Base-by-base conservation (phyloP, 2,797 vertebrate species). In the Buceros bicornis region DNA sequence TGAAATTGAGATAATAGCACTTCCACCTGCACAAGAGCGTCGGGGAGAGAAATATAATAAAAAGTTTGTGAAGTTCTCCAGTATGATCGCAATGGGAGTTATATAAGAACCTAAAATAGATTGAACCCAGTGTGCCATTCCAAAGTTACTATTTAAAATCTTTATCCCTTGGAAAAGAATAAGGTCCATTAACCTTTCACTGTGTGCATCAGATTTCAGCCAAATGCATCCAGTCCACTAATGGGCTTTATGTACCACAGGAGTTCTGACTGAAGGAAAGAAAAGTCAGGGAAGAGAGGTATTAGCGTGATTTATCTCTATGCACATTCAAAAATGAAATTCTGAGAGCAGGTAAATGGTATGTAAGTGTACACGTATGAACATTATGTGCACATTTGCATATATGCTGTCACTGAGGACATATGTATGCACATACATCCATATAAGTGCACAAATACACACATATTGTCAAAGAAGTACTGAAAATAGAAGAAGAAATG, bases 131-230 rank as follows among this genome's bases (percentile, higher is more conserved):
- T 89, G 90, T 95, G 90, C 88, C 93, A 92, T 94, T 97, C 91
- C 66, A 40, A 89, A 95, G 88, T 82, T 95, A 82, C 91, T 94
- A 95, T 96, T 95, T 96, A 94, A 95, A 96, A 93, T 92, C 87
- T 95, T 95, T 92, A 94, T 93, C 85, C 91, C 56, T 89, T 93
- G 82, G 90, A 95, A 96, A 95, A 96, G 70, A 95, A 82, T 95
- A 96, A 95, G 87, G 95, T 96, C 96, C 93, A 95, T 94, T 96
- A 96, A 95, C 91, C 94, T 96, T 95, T 93, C 93, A 95, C 94
- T 90, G 67, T 53, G 83, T 93, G 88, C 91, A 90, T 95, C 93
- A 94, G 90, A 94, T 96, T 95, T 97, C 96, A 91, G 43, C 88
- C 93, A 95, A 90, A 96, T 94, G 88, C 94, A 94, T 94, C 93